Percentiles rank a stretch among this genome's conserved stretches.
Evolutionary conservation across 2,113 vertebrate genomes (phyloP).

Genomic region (Chauna torquata): DNA sequence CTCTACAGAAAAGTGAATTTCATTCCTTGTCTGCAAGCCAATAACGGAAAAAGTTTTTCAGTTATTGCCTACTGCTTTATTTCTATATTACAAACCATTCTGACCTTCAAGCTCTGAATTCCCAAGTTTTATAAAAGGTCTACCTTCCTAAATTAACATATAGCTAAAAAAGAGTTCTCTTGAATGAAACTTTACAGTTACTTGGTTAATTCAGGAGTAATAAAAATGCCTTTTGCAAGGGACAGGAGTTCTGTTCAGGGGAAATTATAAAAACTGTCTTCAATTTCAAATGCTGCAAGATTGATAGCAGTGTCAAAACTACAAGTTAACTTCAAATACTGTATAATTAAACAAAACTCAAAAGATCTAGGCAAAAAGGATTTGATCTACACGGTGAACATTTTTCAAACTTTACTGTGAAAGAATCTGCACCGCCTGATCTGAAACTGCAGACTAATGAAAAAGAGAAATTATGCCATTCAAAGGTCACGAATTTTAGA

Average conservation of each 20-base stretch:
- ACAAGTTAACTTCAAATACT: background rate
- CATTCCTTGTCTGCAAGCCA: background rate
- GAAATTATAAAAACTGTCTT: background rate
- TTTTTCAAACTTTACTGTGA: background rate
- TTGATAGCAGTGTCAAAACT: rapidly evolving
- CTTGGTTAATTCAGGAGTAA: background rate
- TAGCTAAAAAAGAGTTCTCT: background rate
- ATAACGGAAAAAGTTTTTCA: background rate
- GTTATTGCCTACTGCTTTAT: background rate
- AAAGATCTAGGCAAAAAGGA: background rate
- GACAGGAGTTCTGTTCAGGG: background rate
- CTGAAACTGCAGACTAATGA: background rate
- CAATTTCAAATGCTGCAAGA: background rate
- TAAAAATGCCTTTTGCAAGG: background rate
- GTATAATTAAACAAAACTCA: background rate
- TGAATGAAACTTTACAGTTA: background rate
- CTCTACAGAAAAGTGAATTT: background rate
- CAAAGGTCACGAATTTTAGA: background rate
- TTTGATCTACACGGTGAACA: background rate
- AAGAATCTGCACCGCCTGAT: background rate
- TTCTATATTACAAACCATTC: background rate
- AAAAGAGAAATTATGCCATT: background rate
- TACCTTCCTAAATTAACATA: background rate
- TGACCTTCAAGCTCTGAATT: background rate
- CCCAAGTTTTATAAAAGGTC: background rate